Evolutionary conservation across 2,888 invertebrate species (phyloP), one percentile per base, ranked within the genome.

Genomic region (Callosobruchus maculatus): DNA sequence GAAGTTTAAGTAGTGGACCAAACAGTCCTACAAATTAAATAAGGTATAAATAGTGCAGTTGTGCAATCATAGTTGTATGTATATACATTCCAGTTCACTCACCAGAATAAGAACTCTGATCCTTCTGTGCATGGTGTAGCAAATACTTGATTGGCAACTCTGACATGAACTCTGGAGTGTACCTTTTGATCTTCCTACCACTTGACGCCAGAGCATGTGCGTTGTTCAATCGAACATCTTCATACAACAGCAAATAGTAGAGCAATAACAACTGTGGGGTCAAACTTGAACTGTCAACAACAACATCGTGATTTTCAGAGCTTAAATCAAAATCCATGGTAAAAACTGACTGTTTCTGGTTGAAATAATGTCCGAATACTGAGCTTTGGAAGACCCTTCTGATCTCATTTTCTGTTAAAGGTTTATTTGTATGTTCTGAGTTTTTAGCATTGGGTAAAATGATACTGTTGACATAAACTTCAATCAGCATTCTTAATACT

Each of bases 391-490:
- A 97, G 0, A 96, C 95, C 78, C 90, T 90, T 76, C 96, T 88
- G 68, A 98, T 95, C 87, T 98, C 97, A 75, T 93, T 92, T 85
- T 98, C 97, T 0, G 93, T 92, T 75, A 98, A 93, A 0, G 98
- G 97, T 83, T 97, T 95, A 85, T 98, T 98, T 2, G 95, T 94
- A 72, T 80, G 81, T 84, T 97, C 96, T 0, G 90, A 87, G 49
- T 91, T 91, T 85, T 92, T 92, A 21, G 89, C 89, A 78, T 90
- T 92, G 0, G 91, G 90, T 21, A 94, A 90, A 20, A 98, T 91
- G 76, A 98, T 93, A 0, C 97, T 97, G 86, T 95, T 96, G 0
- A 98, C 97, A 83, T 97, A 99, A 0, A 97, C 97, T 88, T 98
- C 98, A 0, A 98, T 95, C 30, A 99, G 88, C 0, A 95, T 94